phyloP scores from a whole-genome alignment of 2,888 invertebrate genomes.

The Arge pagana region DNA sequence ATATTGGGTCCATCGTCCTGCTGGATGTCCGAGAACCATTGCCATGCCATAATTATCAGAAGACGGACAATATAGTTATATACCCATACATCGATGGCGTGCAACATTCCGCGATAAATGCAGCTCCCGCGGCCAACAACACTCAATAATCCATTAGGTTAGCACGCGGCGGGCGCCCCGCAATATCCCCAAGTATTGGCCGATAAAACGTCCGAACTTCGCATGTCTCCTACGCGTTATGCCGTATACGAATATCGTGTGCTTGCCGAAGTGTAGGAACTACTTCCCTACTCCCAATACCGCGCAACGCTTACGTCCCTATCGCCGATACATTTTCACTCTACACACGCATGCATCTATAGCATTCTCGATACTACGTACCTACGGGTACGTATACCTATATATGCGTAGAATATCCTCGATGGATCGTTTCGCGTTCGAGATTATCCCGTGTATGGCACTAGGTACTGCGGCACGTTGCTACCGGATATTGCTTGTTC shows the following conservation, averaged over 20 bases:
- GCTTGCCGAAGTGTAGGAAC: no score
- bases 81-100: constrained; percentile 15
- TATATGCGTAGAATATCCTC: neutral
- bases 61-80: no score
- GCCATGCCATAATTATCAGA: no score
- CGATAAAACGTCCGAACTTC: constrained; percentile 19
- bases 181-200: constrained; percentile 19
- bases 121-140: constrained; percentile 12
- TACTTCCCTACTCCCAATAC: no score
- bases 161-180: constrained; percentile 2
- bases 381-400: neutral
- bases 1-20: no score
- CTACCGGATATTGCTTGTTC: constrained; percentile 11
- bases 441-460: constrained; percentile 10
- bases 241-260: no score
- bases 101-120: constrained; percentile 18
- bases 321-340: no score
- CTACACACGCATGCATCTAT: no score
- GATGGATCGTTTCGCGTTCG: constrained; percentile 1
- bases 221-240: constrained; percentile 14
- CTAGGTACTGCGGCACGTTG: neutral
- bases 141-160: constrained; percentile 18
- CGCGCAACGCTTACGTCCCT: no score
- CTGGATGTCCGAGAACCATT: no score
- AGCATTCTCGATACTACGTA: no score